Percentiles rank a stretch among this genome's conserved stretches.
These are phyloP conservation scores for Tachycineta bicolor DNA, from an alignment of 2,113 vertebrate species.

Conservation along the genomic window DNA sequence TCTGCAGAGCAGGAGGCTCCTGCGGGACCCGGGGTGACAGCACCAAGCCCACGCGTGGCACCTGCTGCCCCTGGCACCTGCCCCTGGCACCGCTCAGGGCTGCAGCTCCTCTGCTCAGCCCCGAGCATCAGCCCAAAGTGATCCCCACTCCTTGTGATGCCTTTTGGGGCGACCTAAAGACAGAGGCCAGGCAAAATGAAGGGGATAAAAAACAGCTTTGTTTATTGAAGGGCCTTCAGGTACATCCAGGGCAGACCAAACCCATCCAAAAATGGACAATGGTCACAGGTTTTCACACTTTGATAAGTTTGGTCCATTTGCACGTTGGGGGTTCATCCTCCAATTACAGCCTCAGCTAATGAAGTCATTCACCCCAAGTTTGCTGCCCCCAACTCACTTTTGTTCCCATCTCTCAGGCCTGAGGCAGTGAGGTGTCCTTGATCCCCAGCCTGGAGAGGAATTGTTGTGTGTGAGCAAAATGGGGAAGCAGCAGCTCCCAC, in stretches of 20 bases:
- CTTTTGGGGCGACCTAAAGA: background rate
- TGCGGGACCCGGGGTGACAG: rapidly evolving
- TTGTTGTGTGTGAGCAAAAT: background rate
- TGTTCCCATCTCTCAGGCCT: background rate
- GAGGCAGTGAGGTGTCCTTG: background rate
- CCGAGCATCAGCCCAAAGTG: background rate
- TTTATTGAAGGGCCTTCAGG: background rate
- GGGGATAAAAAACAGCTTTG: background rate
- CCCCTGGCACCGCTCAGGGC: background rate
- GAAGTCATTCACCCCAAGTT: background rate
- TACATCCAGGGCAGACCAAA: rapidly evolving
- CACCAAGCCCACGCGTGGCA: rapidly evolving
- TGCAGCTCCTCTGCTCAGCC: background rate
- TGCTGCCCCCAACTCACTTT: background rate
- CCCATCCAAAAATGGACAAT: background rate
- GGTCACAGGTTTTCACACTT: rapidly evolving
- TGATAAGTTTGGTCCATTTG: rapidly evolving
- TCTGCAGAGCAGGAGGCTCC: background rate
- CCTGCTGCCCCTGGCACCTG: background rate
- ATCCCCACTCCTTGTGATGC: background rate
- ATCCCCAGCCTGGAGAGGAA: background rate
- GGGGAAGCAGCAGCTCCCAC: background rate
- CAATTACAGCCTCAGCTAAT: background rate
- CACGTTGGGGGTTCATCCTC: rapidly evolving
- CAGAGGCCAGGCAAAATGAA: background rate